Evolutionary conservation across 2,797 vertebrate genomes (phyloP), one percentile per base, ranked within the genome.

Genomic region (Zalophus californianus): DNA sequence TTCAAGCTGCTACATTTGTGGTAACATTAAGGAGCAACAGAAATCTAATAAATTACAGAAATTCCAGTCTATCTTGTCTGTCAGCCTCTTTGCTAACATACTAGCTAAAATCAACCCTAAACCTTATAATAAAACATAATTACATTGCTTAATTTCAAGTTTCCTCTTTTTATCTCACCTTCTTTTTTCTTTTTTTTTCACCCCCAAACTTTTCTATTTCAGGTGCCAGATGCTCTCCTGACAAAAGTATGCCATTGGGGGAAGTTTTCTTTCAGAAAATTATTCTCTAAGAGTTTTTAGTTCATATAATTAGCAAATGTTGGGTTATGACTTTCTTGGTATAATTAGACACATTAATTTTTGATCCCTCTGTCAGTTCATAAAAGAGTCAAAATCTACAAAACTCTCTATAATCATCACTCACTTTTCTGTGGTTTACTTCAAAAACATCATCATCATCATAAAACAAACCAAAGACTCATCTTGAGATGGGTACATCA

Each of bases 281-380:
- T 8, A 75, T 73, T 94, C 12, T 86, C 62, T 64, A 58, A 78
- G 29, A 91, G 25, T 50, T 93, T 93, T 78, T 66, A 75, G 56
- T 56, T 94, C 9, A 82, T 75, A 27, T 90, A 97, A 94, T 54
- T 77, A 93, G 56, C 4, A 93, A 92, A 97, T 87, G 87, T 32
- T 80, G 58, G 62, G 48, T 75, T 96, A 41, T 80, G 14, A 58
- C 29, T 93, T 10, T 72, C 20, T 80, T 80, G 41, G 27, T 64
- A 86, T 96, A 64, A 86, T 62, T 48, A 77, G 38, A 62, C 32
- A 91, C n/a, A 79, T 86, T 83, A 78, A 77, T 94, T 84, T 94
- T 97, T 50, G 9, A 44, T 52, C 5, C 58, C 5, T 44, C 54
- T 68, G 1, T 90, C 72, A 54, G 52, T 84, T 94, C 41, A 87